phyloP scores from a whole-genome alignment of 2,113 vertebrate genomes.

The Dasypus novemcinctus region DNA sequence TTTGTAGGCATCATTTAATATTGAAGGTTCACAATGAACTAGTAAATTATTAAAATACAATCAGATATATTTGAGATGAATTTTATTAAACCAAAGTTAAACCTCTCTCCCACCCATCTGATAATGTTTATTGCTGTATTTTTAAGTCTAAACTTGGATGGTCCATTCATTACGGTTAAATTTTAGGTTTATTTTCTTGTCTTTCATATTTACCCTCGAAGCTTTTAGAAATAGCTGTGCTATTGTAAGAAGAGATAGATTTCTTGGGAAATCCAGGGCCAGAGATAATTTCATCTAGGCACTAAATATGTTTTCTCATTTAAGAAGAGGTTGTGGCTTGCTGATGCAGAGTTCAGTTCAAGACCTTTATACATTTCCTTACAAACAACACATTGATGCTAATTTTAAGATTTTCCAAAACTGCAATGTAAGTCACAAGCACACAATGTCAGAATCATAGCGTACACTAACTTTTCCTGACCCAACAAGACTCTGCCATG shows the following conservation, averaged over 20 bases:
- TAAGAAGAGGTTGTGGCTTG: background rate
- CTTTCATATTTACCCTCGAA: background rate
- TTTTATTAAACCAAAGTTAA: background rate
- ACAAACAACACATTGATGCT: background rate
- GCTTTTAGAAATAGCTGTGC: background rate
- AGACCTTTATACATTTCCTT: background rate
- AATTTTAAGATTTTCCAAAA: constrained; percentile 12
- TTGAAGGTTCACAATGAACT: background rate
- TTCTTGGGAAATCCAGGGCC: background rate
- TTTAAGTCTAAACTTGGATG: background rate
- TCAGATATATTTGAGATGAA: background rate
- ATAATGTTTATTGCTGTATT: background rate
- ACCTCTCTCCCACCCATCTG: background rate
- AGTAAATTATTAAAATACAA: background rate
- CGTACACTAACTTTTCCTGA: background rate
- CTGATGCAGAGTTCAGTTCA: background rate
- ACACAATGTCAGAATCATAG: background rate
- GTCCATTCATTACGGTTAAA: background rate
- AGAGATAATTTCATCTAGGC: background rate
- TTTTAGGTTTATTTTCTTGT: background rate
- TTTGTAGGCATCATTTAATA: background rate
- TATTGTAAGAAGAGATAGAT: background rate
- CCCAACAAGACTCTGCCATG: background rate
- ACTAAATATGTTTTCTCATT: background rate
- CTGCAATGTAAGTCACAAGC: background rate